phyloP scores from a whole-genome alignment of 2,888 invertebrate genomes.

The Macroteleia sp. region DNA sequence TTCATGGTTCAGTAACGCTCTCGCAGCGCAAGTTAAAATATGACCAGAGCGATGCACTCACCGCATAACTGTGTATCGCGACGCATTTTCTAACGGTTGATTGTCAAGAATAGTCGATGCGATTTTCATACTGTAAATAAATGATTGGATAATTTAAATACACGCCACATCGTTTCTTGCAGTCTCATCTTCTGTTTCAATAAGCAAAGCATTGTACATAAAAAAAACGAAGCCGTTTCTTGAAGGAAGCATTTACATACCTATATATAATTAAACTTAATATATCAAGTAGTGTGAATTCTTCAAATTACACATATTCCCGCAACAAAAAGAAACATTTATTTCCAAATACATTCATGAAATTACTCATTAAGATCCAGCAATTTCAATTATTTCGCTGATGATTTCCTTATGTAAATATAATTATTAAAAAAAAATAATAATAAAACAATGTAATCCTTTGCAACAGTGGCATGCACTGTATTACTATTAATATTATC shows the following conservation, averaged over 20 bases:
- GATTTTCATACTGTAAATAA: slow-evolving; percentile 53
- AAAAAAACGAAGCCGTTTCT: slow-evolving; percentile 18
- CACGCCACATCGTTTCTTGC: slow-evolving; percentile 6
- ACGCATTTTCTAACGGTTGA: slow-evolving; percentile 66
- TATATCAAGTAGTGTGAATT: slow-evolving; percentile 13
- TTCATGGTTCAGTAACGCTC: slow-evolving; percentile 65
- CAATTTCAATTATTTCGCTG: no score
- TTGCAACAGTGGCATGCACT: no score
- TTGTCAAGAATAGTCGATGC: slow-evolving; percentile 56
- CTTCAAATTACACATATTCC: slow-evolving; percentile 29
- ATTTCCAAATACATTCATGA: no score
- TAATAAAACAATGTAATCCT: no score
- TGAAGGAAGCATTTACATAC: slow-evolving; percentile 30
- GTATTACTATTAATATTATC: no score
- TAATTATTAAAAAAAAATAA: no score
- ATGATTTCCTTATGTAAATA: no score
- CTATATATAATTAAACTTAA: slow-evolving; percentile 11
- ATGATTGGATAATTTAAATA: slow-evolving; percentile 44
- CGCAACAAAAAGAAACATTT: no score
- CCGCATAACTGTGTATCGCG: slow-evolving; percentile 64
- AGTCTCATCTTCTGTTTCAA: slow-evolving; percentile 22
- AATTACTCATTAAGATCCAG: no score
- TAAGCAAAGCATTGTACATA: slow-evolving; percentile 5
- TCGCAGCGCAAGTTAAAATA: slow-evolving; percentile 53
- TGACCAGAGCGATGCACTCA: slow-evolving; percentile 61